These are phyloP conservation scores for Lynx canadensis DNA, from an alignment of 2,113 vertebrate species.

Conservation along the genomic window DNA sequence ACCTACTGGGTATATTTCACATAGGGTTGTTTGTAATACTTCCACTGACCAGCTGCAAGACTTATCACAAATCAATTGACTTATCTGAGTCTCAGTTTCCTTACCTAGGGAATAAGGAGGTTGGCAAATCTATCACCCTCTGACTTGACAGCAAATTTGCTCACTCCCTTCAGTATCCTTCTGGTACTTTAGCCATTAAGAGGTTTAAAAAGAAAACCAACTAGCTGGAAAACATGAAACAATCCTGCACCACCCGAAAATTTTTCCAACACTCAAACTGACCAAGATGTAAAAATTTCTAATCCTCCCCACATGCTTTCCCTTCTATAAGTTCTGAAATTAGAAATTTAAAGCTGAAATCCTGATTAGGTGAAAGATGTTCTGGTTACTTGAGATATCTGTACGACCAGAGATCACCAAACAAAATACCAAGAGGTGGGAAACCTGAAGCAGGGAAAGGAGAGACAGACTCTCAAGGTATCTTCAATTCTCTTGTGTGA, in stretches of 20 bases:
- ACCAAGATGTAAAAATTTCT: slow-evolving; percentile 5
- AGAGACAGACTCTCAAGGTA: neutral
- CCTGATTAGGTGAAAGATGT: neutral
- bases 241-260: neutral
- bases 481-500: neutral
- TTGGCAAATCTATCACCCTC: neutral
- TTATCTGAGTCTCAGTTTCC: neutral
- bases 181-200: neutral
- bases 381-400: neutral
- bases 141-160: neutral
- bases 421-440: neutral
- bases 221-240: neutral
- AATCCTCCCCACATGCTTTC: neutral
- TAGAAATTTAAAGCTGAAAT: slow-evolving; percentile 3
- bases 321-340: neutral
- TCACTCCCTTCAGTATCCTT: neutral
- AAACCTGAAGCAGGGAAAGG: neutral
- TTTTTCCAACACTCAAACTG: neutral
- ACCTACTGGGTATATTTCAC: neutral
- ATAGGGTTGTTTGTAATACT: neutral
- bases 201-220: neutral
- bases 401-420: neutral
- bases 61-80: neutral
- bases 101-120: neutral
- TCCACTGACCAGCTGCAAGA: neutral